Base-by-base conservation (phyloP, 2,888 invertebrate species). In the Ganaspis brasiliensis region DNA sequence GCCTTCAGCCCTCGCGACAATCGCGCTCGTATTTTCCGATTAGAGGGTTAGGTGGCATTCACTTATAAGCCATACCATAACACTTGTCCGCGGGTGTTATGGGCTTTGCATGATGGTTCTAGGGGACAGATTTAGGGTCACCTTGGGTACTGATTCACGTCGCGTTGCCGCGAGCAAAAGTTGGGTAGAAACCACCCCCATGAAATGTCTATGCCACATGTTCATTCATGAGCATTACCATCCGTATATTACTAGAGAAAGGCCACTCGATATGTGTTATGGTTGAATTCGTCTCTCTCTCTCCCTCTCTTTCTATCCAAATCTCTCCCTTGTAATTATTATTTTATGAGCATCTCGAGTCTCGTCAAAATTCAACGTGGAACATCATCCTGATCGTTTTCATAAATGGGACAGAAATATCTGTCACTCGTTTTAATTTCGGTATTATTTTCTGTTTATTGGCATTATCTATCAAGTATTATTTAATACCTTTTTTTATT, bases 41-140 rank as follows among this genome's bases (percentile, higher is more conserved):
- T 91, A 91, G 91, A 89, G 90, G 88, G n/a, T n/a, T n/a, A n/a
- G n/a, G 87, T 89, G 89, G 90, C 91, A 91, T 91, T 91, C 91
- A 91, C 91, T 91, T 91, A 91, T 90, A 90, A 90, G 89, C 90
- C 89, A 88, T 91, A 89, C 89, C 89, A 90, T 91, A 91, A 91
- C 91, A 91, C 91, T 91, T 91, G 91, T 91, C 87, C 89, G 86
- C 87, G 81, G 85, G 87, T 89, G 88, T 91, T 91, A 90, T 88
- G 90, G 88, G 86, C 84, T 87, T 85, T 75, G 80, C 76, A 77
- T 77, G 82, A 84, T 75, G 45, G 83, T 83, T 86, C 86, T 87
- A 80, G 84, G 84, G 87, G 88, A 87, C 89, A 90, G 91, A 91
- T 91, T 91, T 91, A 91, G 89, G 89, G 89, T 85, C 90, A 89